Conservation (phyloP, 2,888 invertebrate genomes). For the Diplazon laetatorius region DNA sequence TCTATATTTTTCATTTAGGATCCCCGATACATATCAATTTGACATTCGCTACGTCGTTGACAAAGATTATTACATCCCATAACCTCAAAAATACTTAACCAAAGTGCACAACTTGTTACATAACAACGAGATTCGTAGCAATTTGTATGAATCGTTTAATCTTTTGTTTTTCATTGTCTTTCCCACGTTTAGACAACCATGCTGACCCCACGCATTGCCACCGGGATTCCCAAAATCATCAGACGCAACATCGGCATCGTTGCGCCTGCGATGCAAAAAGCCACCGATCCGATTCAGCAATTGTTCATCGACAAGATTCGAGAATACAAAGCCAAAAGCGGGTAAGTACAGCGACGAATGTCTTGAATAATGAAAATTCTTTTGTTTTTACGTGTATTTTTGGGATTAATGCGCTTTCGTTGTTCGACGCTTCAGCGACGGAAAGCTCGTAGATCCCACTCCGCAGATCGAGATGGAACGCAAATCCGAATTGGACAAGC, state of each 20-base stretch:
- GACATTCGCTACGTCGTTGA: background rate
- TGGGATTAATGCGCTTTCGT: conserved; percentile 41
- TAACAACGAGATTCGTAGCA: conserved; percentile 40
- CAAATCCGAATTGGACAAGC: conserved; percentile 90
- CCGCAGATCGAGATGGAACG: conserved; percentile 90
- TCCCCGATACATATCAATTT: background rate
- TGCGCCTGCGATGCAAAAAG: conserved; percentile 88
- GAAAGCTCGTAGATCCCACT: conserved; percentile 92
- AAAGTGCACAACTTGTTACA: conserved; percentile 40
- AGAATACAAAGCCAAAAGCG: conserved; percentile 94
- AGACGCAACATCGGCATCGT: conserved; percentile 89
- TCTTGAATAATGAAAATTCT: background rate
- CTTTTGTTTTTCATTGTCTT: conserved; percentile 34
- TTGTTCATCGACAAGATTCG: conserved; percentile 95
- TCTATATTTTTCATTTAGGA: background rate
- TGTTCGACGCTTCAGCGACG: conserved; percentile 87
- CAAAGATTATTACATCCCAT: background rate
- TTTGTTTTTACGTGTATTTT: background rate
- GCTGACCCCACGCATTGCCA: conserved; percentile 73
- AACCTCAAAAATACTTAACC: conserved; percentile 34
- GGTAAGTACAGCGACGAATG: conserved; percentile 85
- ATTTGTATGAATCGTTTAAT: background rate
- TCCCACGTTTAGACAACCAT: conserved; percentile 66
- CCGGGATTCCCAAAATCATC: conserved; percentile 73
- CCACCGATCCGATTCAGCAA: conserved; percentile 95